A percentile compares a stretch with the other conserved stretches of the same genome.
phyloP scores from a whole-genome alignment of 2,113 vertebrate species.

The Madoqua kirkii region DNA sequence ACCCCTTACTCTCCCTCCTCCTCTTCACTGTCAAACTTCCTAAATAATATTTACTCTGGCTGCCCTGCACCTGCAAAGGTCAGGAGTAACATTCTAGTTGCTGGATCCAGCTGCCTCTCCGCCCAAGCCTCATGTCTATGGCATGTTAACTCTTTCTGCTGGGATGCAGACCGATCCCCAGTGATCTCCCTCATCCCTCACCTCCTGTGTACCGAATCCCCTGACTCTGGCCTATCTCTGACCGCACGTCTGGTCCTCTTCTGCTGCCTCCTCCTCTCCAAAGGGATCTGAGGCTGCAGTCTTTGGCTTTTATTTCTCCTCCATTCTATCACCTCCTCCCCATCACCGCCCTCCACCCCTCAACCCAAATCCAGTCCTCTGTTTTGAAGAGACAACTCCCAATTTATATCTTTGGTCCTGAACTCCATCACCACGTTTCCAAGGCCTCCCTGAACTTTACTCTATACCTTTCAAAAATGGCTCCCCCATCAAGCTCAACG shows the following conservation, averaged over 20 bases:
- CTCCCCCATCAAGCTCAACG: not conserved
- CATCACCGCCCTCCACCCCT: fast-evolving
- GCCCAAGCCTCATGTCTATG: not conserved
- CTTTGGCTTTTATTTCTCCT: not conserved
- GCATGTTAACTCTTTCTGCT: not conserved
- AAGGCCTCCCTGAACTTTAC: not conserved
- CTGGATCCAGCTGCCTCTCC: not conserved
- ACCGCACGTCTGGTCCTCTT: fast-evolving
- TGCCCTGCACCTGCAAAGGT: not conserved
- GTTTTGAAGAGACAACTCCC: not conserved
- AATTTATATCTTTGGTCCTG: not conserved
- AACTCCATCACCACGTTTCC: not conserved
- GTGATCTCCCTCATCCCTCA: not conserved
- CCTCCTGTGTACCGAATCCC: no score
- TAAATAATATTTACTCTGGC: not conserved
- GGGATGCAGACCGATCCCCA: not conserved
- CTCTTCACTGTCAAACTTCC: not conserved
- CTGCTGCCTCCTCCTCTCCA: not conserved
- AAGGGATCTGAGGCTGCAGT: not conserved
- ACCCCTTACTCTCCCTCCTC: not conserved
- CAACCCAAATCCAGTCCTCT: no score
- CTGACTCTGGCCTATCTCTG: not conserved
- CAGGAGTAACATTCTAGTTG: not conserved
- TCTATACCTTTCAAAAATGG: not conserved
- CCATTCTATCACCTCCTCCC: not conserved